Base-by-base conservation (phyloP, 64 coral and sea anemone genomes). In the Actinia equina region DNA sequence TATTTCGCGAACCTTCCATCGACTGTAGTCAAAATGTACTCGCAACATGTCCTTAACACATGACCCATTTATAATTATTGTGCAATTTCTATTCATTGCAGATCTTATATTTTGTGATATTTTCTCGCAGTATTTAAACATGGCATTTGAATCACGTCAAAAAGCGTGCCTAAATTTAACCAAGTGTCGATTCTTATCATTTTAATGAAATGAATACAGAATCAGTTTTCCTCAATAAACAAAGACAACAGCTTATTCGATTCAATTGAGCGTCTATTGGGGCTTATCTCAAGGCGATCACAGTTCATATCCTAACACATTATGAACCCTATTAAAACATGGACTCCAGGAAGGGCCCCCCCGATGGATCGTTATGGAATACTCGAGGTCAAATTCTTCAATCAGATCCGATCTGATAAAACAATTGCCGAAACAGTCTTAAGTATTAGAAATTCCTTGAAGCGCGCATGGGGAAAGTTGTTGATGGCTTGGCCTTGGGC, bases 321-420 rank as follows among this genome's bases (percentile, higher is more conserved):
- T 30, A 74, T 11, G 54, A 3, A 3, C 9, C 69, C 26, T 23
- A 74, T 74, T 74, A 74, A 30, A 37, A 74, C 23, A 12, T 1
- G 10, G 9, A 12, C 25, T 13, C 25, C 27, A 30, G 69, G 27
- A 74, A 74, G 69, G 26, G n/a, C 69, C 69, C 69, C 69, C 69
- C 13, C 69, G 25, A 74, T 12, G 69, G 12, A 26, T 74, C 27
- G 69, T 74, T 74, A 41, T 30, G 23, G 23, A 74, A 74, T 11
- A 41, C 69, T 37, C n/a, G 19, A 74, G 69, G 69, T 74, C 69
- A 74, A 1, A 37, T 74, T 26, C 11, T 37, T 74, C 69, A 74
- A 74, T 74, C 69, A 74, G 25, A 74, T 74, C 69, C 69, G 69
- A 74, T 74, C n/a, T 37, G 69, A 74, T 74, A 74, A 74, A 74